These are phyloP conservation scores for Eustalomyia histrio DNA, from an alignment of 2,888 invertebrate species.

Conservation along the genomic window DNA sequence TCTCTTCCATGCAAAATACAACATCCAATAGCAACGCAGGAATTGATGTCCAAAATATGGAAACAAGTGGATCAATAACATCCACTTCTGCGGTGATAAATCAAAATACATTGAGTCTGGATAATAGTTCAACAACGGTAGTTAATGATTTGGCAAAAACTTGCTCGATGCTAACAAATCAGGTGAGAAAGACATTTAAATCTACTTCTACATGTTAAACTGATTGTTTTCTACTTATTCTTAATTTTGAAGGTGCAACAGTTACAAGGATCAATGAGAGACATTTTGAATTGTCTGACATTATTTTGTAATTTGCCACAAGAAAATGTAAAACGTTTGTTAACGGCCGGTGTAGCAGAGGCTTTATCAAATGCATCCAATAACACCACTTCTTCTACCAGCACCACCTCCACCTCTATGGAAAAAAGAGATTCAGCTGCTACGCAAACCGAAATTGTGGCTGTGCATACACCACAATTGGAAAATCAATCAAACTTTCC, in stretches of 20 bases:
- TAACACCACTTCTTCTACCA: constrained; percentile 81
- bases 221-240: neutral
- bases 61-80: constrained; percentile 32
- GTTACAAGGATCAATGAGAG: constrained; percentile 88
- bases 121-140: constrained; percentile 82
- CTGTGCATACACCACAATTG: constrained; percentile 88
- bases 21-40: constrained; percentile 44
- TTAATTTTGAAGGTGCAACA: constrained; percentile 84
- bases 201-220: neutral
- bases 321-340: constrained; percentile 75
- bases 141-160: constrained; percentile 88
- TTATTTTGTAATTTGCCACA: constrained; percentile 79
- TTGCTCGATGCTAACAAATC: constrained; percentile 86
- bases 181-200: constrained; percentile 78
- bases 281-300: constrained; percentile 86
- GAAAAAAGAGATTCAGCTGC: constrained; percentile 78
- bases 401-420: constrained; percentile 81
- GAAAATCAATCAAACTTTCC: constrained; percentile 80
- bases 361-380: constrained; percentile 75
- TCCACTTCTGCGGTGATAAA: constrained; percentile 21
- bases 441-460: constrained; percentile 90
- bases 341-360: constrained; percentile 71
- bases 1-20: constrained; percentile 83
- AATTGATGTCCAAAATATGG: constrained; percentile 65
- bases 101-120: constrained; percentile 71